Evolutionary conservation across 2,113 vertebrate genomes (phyloP).

Genomic region (Nyctereutes procyonoides): DNA sequence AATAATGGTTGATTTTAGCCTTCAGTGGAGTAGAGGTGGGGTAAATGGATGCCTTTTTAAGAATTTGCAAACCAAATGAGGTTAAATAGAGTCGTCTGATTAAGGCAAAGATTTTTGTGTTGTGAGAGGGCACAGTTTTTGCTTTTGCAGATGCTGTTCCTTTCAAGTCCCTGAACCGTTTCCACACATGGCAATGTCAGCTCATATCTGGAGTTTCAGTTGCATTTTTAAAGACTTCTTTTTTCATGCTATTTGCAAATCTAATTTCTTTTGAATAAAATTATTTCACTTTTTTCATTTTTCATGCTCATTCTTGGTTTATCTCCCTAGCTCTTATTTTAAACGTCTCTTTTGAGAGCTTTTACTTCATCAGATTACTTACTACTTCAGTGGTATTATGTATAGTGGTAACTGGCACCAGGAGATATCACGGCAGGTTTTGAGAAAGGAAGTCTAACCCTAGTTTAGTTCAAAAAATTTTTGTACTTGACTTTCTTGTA

Average conservation of each 20-base stretch:
- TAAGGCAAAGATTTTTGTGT: background rate
- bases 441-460: background rate
- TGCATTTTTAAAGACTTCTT: background rate
- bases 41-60: background rate
- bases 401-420: background rate
- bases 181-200: background rate
- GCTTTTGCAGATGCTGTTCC: conserved; percentile 9
- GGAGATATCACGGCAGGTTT: background rate
- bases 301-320: background rate
- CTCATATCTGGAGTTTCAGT: background rate
- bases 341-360: background rate
- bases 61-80: background rate
- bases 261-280: background rate
- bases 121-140: background rate
- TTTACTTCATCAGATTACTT: background rate
- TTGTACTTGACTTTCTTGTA: background rate
- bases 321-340: background rate
- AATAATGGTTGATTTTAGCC: background rate
- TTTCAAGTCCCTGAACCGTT: background rate
- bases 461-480: background rate
- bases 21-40: background rate
- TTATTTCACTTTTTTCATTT: background rate
- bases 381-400: background rate
- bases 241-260: background rate
- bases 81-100: background rate